These are phyloP conservation scores for Toxonevra muliebris DNA, from an alignment of 2,888 invertebrate genomes.

Conservation along the genomic window DNA sequence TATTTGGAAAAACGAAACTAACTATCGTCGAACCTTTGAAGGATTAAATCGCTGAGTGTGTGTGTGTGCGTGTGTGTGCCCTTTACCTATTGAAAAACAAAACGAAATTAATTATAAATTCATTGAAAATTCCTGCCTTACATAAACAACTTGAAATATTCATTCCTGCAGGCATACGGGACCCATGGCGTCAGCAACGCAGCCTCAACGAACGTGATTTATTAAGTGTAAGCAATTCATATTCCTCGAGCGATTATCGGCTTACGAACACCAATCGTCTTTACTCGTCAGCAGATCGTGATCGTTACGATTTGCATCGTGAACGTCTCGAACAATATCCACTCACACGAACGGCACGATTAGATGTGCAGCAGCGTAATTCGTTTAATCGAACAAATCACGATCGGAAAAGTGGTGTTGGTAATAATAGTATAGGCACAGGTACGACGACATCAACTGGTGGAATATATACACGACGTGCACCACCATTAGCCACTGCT, in stretches of 20 bases:
- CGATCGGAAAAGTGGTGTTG: conserved; percentile 56
- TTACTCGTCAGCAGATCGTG: conserved; percentile 60
- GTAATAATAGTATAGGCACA: conserved; percentile 21
- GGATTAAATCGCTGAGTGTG: no score
- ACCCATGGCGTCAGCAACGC: conserved; percentile 60
- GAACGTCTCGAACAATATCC: conserved; percentile 60
- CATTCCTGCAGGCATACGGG: conserved; percentile 48
- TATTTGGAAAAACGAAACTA: no score
- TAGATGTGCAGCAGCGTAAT: conserved; percentile 65
- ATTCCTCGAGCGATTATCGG: conserved; percentile 50
- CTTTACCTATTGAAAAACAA: no score
- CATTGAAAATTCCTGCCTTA: not conserved
- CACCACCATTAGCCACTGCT: conserved; percentile 42
- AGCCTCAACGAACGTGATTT: conserved; percentile 62
- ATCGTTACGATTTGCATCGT: conserved; percentile 59
- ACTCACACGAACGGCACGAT: conserved; percentile 58
- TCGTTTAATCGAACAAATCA: conserved; percentile 67
- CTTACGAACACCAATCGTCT: conserved; percentile 56
- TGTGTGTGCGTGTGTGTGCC: no score
- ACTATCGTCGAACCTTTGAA: no score
- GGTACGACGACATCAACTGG: conserved; percentile 10
- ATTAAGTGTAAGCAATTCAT: conserved; percentile 52
- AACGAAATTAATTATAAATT: no score
- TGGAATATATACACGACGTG: conserved; percentile 36
- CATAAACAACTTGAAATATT: conserved; percentile 9